Base-by-base conservation (phyloP, 2,113 vertebrate species). In the Gadus macrocephalus region DNA sequence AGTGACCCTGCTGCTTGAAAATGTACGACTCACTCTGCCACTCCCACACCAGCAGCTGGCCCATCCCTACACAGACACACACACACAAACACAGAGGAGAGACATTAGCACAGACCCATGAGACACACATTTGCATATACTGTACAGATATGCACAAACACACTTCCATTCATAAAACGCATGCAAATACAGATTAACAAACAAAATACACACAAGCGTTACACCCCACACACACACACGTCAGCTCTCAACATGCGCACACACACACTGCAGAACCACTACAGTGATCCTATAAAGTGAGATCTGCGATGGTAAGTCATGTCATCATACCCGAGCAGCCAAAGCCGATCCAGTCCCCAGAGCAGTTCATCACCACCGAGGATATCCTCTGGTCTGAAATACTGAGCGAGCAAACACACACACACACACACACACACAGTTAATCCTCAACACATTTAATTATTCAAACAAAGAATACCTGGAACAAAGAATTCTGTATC, bases 11-110 rank as follows among this genome's bases (percentile, higher is more conserved):
- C 84, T 99, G 97, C 85, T 98, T 98, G 76, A 98, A 92, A 70
- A 99, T 93, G 0, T 97, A 99, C 15, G 96, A 98, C 73, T 99
- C 97, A 0, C 97, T 99, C 90, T 99, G 96, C 97, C 97, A 99
- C 70, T 98, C 97, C 97, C 96, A 98, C 62, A 98, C 97, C 85
- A 98, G 88, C 74, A 99, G 92, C 91, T 98, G 97, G 4, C 97
- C 96, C 85, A 96, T 84, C 77, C 95, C 97, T 98, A 76, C 35
- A 0, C 16, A 17, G 5, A 19, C 2, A n/a, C 5, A 56, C 53
- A 56, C 14, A 12, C 53, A 12, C 55, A 15, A 0, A 56, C 12
- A 59, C 16, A 25, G 25, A 25, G 25, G 25, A 25, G 27, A 56
- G 53, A 56, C 12, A 25, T 25, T 56, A 12, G 53, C 25, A 25